Percentiles rank a stretch among this genome's conserved stretches.
These are phyloP conservation scores for Micromys minutus DNA, from an alignment of 2,113 vertebrate genomes.

Conservation along the genomic window DNA sequence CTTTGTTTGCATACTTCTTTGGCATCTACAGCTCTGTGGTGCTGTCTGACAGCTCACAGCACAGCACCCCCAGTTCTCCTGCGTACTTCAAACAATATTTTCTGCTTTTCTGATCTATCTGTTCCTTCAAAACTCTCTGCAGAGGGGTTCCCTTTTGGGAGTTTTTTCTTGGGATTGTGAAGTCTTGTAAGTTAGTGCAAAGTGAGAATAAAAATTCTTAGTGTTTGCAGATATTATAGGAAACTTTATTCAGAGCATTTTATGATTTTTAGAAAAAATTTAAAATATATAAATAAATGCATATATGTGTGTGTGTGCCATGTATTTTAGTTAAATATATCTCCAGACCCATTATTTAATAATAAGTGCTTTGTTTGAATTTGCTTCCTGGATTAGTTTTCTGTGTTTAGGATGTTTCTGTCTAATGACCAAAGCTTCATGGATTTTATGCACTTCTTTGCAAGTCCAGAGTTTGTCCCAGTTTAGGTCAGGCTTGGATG, in stretches of 20 bases:
- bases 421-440: not conserved
- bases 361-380: not conserved
- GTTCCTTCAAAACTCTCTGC: not conserved
- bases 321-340: not conserved
- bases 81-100: not conserved
- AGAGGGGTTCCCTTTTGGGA: not conserved
- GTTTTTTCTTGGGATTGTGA: not conserved
- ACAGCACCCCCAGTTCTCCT: not conserved
- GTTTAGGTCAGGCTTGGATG: not conserved
- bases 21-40: not conserved
- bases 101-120: not conserved
- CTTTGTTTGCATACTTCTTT: not conserved
- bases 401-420: not conserved
- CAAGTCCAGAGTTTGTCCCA: not conserved
- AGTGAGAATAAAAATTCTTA: constrained; percentile 9
- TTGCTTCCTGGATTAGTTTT: not conserved
- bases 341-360: not conserved
- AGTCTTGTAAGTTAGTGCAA: constrained; percentile 19
- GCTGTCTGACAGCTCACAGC: not conserved
- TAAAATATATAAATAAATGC: not conserved
- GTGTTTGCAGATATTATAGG: not conserved
- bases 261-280: not conserved
- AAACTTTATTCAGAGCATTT: constrained; percentile 2
- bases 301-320: not conserved
- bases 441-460: not conserved